phyloP scores from a whole-genome alignment of 2,797 vertebrate genomes.

The Tolypeutes matacus region DNA sequence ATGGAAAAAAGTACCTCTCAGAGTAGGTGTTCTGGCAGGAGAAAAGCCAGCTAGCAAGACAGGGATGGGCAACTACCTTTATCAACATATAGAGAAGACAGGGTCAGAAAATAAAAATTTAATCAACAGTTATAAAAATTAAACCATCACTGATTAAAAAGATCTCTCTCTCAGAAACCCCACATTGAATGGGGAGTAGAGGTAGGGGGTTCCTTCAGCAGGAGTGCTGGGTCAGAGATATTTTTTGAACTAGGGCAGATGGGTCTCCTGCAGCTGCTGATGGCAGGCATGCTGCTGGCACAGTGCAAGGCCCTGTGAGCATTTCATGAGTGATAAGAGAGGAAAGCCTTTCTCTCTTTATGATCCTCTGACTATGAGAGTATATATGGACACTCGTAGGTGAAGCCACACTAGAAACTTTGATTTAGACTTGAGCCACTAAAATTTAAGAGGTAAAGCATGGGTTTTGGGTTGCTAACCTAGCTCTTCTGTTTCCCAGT shows the following conservation, averaged over 20 bases:
- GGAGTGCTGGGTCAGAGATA: not conserved
- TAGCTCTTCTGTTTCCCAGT: not conserved
- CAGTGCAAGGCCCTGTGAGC: rapidly evolving
- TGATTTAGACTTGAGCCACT: not conserved
- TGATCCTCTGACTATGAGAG: not conserved
- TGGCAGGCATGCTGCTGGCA: rapidly evolving
- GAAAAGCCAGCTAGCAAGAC: not conserved
- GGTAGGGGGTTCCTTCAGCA: not conserved
- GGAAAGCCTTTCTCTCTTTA: not conserved
- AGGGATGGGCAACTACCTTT: not conserved
- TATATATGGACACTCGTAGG: not conserved
- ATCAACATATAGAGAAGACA: slow-evolving; percentile 32
- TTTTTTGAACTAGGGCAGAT: not conserved
- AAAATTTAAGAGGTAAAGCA: not conserved
- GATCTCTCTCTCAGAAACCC: not conserved
- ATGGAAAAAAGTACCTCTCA: not conserved
- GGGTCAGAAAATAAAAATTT: not conserved
- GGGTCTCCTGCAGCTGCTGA: not conserved
- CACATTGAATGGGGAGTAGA: not conserved
- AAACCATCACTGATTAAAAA: not conserved
- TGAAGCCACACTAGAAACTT: not conserved
- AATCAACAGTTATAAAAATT: not conserved
- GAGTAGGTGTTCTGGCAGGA: not conserved
- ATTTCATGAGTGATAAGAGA: not conserved
- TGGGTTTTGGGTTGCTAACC: not conserved